Evolutionary conservation across 23 tunicate species (phyloP), one percentile per base, ranked within the genome.

Genomic region (Diplosoma virens): DNA sequence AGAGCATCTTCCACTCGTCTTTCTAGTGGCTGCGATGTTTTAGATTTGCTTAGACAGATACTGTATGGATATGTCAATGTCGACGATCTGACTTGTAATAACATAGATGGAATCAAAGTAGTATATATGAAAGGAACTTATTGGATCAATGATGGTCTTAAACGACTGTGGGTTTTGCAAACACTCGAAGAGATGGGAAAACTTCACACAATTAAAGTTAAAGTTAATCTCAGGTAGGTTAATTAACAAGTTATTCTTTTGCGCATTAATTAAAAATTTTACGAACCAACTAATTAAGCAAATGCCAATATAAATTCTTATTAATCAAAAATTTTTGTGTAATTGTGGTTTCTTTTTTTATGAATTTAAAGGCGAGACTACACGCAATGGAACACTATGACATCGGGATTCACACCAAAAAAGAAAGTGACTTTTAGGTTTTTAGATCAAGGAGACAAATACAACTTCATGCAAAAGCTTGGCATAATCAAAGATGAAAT

Each of bases 141-240:
- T 41, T 84, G 90, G 90, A 36, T 78, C 1, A 26, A 70, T 16
- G 84, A 78, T 37, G 90, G 90, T n/a, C 60, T 69, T 33, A 84
- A 84, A 41, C 37, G 90, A 67, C 69, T 84, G 9, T 84, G 83
- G 83, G 83, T 84, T 28, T 53, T 84, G 3, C 68, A 84, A 41
- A 35, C n/a, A 0, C 34, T 84, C 26, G 78, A 84, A 33, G 34
- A 67, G 24, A 35, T 84, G 73, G 63, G 77, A 0, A 17, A 41
- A 29, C 70, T 81, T 81, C 50, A 67, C 4, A 30, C 55, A 58
- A 58, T 84, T 3, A 60, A 68, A 30, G 76, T 77, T 0, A 75
- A 37, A 58, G 69, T 84, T 2, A 67, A 66, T 18, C 22, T 5
- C 26, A 60, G 88, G 82, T 84, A 18, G 31, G 37, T 54, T 72